Base-by-base conservation (phyloP, 2,113 vertebrate species). In the Sitta europaea region DNA sequence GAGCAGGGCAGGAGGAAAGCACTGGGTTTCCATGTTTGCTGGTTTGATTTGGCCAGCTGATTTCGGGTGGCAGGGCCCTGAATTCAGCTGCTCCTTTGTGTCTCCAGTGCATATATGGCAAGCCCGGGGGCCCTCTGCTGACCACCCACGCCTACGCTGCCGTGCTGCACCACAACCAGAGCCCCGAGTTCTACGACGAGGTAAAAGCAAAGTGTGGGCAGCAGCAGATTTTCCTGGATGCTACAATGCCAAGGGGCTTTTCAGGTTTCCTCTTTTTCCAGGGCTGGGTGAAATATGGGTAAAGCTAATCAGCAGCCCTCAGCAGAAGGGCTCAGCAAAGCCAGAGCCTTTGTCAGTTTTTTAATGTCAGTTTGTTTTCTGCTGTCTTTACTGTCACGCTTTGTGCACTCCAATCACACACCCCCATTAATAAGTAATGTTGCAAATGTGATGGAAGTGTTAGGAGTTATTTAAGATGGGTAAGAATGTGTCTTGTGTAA, bases 181-280 rank as follows among this genome's bases (percentile, higher is more conserved):
- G 98, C 93, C 99, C 99, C 0, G 99, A 99, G 96, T 99, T 99
- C 97, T 99, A 99, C 1, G 98, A 99, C 16, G 99, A 99, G 99
- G 99, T 99, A 97, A 98, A 90, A 80, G n/a, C 2, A 14, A 54
- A 40, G 28, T 50, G 23, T 57, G 43, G 71, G 73, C 63, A 61
- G 54, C 54, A 45, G 25, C 22, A 67, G 18, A 16, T 74, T 65
- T 76, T 38, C 28, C 48, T 63, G 72, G 80, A 27, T 75, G 11
- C 71, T 75, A 8, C 45, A 43, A 33, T 68, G 38, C 55, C 68
- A 67, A 58, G 20, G 14, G 66, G 43, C n/a, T 20, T 83, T 73
- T 55, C 45, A 79, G 54, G 54, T 31, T 51, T 14, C 15, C 15
- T 85, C 36, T 66, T 45, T 91, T 82, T 66, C 27, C 47, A 86